Percentiles rank a stretch among this genome's conserved stretches.
phyloP scores from a whole-genome alignment of 1,140 invertebrate species.

The Antheraea pernyi region DNA sequence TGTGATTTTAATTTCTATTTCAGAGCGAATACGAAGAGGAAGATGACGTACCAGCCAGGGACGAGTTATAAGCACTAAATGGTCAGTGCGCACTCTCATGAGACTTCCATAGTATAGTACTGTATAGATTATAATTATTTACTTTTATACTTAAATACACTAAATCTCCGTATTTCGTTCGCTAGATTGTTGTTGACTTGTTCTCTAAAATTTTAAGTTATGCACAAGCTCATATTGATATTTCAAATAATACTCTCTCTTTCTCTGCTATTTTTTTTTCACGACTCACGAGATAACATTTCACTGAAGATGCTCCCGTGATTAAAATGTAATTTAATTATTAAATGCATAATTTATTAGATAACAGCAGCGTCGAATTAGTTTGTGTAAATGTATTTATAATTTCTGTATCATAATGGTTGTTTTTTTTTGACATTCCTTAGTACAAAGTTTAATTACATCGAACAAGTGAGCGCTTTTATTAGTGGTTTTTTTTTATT shows the following conservation, averaged over 20 bases:
- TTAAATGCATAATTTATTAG: conserved; percentile 55
- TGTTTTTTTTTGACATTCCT: conserved; percentile 54
- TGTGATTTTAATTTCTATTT: conserved; percentile 27
- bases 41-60: conserved; percentile 58
- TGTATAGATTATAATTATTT: conserved; percentile 65
- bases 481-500: conserved; percentile 34
- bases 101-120: conserved; percentile 64
- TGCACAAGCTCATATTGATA: conserved; percentile 2
- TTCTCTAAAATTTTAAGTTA: conserved; percentile 28
- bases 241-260: conserved; percentile 31
- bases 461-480: conserved; percentile 53
- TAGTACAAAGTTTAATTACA: conserved; percentile 48
- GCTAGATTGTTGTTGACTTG: conserved; percentile 55
- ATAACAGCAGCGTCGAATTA: conserved; percentile 52
- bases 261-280: conserved; percentile 20
- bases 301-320: neutral
- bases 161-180: conserved; percentile 52
- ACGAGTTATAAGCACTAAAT: conserved; percentile 64
- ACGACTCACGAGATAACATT: no score
- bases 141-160: conserved; percentile 50
- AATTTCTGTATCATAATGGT: conserved; percentile 76
- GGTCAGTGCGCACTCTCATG: conserved; percentile 33
- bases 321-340: no score
- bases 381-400: conserved; percentile 65
- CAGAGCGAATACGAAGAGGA: conserved; percentile 69